Evolutionary conservation across 2,888 invertebrate species (phyloP), one percentile per base, ranked within the genome.

Genomic region (Cryptops parisi): DNA sequence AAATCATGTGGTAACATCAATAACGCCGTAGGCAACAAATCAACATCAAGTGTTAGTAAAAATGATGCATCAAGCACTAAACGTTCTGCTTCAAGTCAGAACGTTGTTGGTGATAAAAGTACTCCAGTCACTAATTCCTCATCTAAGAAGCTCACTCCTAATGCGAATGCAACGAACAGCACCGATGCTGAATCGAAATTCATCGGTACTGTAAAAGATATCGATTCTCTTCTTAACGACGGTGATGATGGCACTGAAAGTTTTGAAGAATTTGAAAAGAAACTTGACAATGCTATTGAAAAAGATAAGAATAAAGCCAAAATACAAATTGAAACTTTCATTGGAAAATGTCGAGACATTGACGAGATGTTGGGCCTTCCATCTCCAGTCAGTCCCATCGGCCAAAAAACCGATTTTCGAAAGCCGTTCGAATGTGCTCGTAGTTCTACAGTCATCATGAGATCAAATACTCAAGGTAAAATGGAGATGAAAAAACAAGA

Each of bases 271-370:
- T 39, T 49, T 23, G 49, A 49, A n/a, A 4, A 26, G 27, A 5
- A 26, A 47, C 26, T 47, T 21, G 43, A 17, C 47, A 47, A 39
- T 22, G 46, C 48, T 15, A 56, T 53, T 47, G 59, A 62, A 21
- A 61, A n/a, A n/a, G 17, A 17, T n/a, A 5, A 60, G 44, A 56
- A 57, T 41, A 63, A 62, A 56, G 57, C 58, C 50, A 63, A 63
- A 48, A 66, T 74, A 62, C 69, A 61, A 66, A 70, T 61, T 65
- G 74, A 72, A 53, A 70, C 39, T 3, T 93, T 87, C 67, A 86
- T 89, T 60, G 87, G 89, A 12, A 78, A 80, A 54, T 85, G 85
- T 68, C 82, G 81, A 41, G 85, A 89, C 68, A 89, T 91, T 61
- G 90, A 90, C 66, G 91, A 93, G 64, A 78, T 93, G 65, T 74